Conservation (phyloP, 2,888 invertebrate genomes). For the Malacosoma neustria region DNA sequence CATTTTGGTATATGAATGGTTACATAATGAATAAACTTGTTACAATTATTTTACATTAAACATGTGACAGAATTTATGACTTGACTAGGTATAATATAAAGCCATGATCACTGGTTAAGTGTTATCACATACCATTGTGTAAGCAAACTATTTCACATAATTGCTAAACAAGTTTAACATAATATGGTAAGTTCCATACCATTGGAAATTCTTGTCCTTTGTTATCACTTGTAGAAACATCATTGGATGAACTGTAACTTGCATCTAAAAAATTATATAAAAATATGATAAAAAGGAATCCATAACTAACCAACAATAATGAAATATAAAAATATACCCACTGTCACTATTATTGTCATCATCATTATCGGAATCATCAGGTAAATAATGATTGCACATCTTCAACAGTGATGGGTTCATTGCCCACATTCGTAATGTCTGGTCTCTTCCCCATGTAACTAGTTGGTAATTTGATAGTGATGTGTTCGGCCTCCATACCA, state of each 20-base stretch:
- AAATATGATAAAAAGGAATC: background rate
- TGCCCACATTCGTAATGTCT: constrained; percentile 92
- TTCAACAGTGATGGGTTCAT: constrained; percentile 90
- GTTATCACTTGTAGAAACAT: constrained; percentile 53
- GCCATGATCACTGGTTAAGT: no score
- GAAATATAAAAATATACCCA: constrained; percentile 26
- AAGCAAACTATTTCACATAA: no score
- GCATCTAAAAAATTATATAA: constrained; percentile 37
- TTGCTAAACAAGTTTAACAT: no score
- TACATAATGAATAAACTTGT: no score
- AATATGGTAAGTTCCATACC: constrained; percentile 38
- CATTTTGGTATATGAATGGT: no score
- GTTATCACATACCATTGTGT: no score
- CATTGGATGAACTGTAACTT: constrained; percentile 53
- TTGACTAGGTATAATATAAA: no score
- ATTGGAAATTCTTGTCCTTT: constrained; percentile 54
- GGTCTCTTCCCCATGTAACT: constrained; percentile 97
- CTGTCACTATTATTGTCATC: constrained; percentile 69
- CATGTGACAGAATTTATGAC: no score
- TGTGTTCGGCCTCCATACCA: constrained; percentile 90
- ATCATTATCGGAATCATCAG: constrained; percentile 76
- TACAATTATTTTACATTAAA: no score
- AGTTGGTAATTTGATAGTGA: constrained; percentile 84
- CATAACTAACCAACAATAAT: no score
- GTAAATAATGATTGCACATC: constrained; percentile 79